Base-by-base conservation (phyloP, 1,140 invertebrate genomes). In the Pogonus chalceus region DNA sequence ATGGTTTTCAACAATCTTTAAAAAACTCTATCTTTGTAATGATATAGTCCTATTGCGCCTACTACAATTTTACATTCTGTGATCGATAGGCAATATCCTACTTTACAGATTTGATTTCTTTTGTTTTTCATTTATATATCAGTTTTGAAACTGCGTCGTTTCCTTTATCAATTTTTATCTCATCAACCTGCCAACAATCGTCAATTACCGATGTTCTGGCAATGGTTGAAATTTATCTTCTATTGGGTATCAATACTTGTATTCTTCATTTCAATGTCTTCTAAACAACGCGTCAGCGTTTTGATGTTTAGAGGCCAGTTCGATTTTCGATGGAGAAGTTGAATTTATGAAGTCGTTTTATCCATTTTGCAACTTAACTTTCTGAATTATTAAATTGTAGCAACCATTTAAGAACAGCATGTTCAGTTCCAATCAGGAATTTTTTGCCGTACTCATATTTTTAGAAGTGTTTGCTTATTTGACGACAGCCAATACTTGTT, bases 371-470 rank as follows among this genome's bases (percentile, higher is more conserved):
- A 1, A 59, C 46, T 47, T 61, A 55, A 37, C 53, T 55, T 20
- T 56, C 57, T 14, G 51, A 24, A 35, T 56, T 54, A 18, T 56
- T 54, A 47, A 65, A 65, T 14, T 57, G 51, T 2, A 63, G 24
- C 1, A 66, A 55, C 64, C 61, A 66, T 52, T 53, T 51, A 1
- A 66, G 52, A 0, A 62, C 56, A 0, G 62, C 60, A 52, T 65
- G 62, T 22, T 56, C 57, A 0, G 57, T 59, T 50, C 58, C 20
- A 31, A 61, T 37, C 2, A 23, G 16, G 35, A 61, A 61, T 37
- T 49, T 49, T 46, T 46, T 46, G 0, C 55, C 54, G 12, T 55
- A 20, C 1, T 57, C 35, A 47, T 51, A 57, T 31, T 59, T 54
- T 35, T 51, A 35, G 39, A 56, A 61, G 50, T 60, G 49, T 23